These are phyloP conservation scores for Protosalanx chinensis DNA, from an alignment of 2,797 vertebrate species.

Conservation along the genomic window DNA sequence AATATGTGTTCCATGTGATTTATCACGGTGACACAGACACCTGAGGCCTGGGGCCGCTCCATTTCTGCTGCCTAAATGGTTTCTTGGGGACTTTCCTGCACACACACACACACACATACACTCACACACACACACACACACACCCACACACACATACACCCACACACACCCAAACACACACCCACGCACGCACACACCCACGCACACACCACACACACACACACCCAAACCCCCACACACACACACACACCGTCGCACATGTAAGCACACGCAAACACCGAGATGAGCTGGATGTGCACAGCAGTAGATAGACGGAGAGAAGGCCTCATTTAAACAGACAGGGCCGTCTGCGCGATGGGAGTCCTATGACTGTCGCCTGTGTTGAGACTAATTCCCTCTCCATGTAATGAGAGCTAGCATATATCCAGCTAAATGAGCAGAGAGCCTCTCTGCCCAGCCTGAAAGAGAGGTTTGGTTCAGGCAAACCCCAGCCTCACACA, in stretches of 20 bases:
- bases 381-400: slow-evolving; percentile 56
- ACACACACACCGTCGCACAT: not conserved
- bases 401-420: slow-evolving; percentile 57
- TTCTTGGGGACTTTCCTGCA: slow-evolving; percentile 68
- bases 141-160: not conserved
- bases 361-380: slow-evolving; percentile 10
- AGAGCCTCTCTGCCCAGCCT: slow-evolving; percentile 15
- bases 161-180: not conserved
- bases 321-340: slow-evolving; percentile 53
- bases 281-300: not conserved
- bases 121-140: slow-evolving; percentile 8
- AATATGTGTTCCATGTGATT: slow-evolving; percentile 77
- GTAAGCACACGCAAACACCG: not conserved
- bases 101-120: slow-evolving; percentile 37
- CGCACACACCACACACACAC: slow-evolving; percentile 2
- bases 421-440: slow-evolving; percentile 58
- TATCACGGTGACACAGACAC: slow-evolving; percentile 72
- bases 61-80: slow-evolving; percentile 72
- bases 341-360: slow-evolving; percentile 27
- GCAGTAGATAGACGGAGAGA: slow-evolving; percentile 47
- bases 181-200: not conserved
- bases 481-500: slow-evolving; percentile 37
- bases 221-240: not conserved
- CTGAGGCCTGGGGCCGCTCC: slow-evolving; percentile 69
- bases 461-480: slow-evolving; percentile 48